Base-by-base conservation (phyloP, 2,797 vertebrate genomes). In the Dromococcyx pavoninus region DNA sequence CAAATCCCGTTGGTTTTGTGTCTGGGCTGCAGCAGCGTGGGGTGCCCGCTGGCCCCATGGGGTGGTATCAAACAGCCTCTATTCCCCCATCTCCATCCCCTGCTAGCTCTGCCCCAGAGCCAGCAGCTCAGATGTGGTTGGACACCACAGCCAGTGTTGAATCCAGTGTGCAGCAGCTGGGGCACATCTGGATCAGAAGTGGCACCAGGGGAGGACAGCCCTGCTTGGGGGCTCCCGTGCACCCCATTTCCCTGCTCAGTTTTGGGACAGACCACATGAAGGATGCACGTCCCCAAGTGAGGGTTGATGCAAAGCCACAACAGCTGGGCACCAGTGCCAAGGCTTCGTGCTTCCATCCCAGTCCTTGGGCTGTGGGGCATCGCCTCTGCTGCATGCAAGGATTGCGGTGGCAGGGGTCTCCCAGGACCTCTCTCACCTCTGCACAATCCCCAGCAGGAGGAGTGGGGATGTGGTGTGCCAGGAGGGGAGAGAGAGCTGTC, bases 281-380 rank as follows among this genome's bases (percentile, higher is more conserved):
- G 81, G 70, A 61, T 1, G 0, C 1, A 3, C 4, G 2, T 75
- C 62, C 66, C 61, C 9, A 10, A 53, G 44, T 6, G 5, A 71
- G 41, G 32, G 73, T 6, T 1, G 57, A 30, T 6, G 74, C 28
- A 19, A 60, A 75, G 51, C 62, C 46, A 8, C 58, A 25, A 5
- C 8, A 30, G 35, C 21, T 3, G 0, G 21, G 35, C 2, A 0
- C 8, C 3, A 0, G 11, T 24, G 46, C 37, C 0, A 0, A 57
- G 46, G 24, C n/a, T 76, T 51, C 0, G 0, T 10, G 56, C 10
- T 76, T 25, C 64, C 37, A 0, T 61, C 30, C 27, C 5, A 0
- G 4, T 15, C 54, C 28, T 48, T 0, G 1, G 51, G 50, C 22
- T 65, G 69, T 3, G 3, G 21, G 48, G 7, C 39, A 25, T 44